Conservation (phyloP, 2,888 invertebrate species). For the Diachrysia chrysitis region DNA sequence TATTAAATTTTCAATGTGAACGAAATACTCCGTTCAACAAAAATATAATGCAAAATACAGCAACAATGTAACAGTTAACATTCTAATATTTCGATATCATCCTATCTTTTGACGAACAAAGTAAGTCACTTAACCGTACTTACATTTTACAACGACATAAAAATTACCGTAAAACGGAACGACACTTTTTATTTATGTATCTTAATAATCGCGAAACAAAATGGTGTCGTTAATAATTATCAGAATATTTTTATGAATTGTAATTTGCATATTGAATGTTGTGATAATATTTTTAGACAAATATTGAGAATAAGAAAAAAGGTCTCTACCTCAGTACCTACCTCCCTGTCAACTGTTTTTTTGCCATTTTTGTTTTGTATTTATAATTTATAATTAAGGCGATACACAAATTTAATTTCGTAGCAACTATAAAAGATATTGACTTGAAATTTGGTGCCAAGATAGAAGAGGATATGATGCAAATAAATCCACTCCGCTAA, state of each 20-base stretch:
- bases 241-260: conserved; percentile 26
- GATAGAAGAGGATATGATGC: too few relatives aligned
- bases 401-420: too few relatives aligned
- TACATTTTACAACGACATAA: conserved; percentile 42
- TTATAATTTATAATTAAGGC: too few relatives aligned
- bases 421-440: too few relatives aligned
- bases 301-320: neutral
- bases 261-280: conserved; percentile 30
- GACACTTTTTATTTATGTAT: conserved; percentile 54
- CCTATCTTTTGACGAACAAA: conserved; percentile 45
- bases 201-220: conserved; percentile 45
- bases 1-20: neutral
- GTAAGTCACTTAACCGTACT: conserved; percentile 48
- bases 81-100: conserved; percentile 19
- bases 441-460: too few relatives aligned
- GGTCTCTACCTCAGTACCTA: too few relatives aligned
- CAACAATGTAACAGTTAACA: conserved; percentile 22
- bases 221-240: conserved; percentile 52
- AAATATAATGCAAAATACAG: neutral
- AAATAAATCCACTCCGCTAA: too few relatives aligned
- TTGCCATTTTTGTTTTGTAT: too few relatives aligned
- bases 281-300: neutral
- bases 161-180: conserved; percentile 55
- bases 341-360: too few relatives aligned
- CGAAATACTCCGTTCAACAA: neutral